Percentiles rank a stretch among this genome's conserved stretches.
Conservation (phyloP, 2,888 invertebrate genomes). For the Tetranychus truncatus region DNA sequence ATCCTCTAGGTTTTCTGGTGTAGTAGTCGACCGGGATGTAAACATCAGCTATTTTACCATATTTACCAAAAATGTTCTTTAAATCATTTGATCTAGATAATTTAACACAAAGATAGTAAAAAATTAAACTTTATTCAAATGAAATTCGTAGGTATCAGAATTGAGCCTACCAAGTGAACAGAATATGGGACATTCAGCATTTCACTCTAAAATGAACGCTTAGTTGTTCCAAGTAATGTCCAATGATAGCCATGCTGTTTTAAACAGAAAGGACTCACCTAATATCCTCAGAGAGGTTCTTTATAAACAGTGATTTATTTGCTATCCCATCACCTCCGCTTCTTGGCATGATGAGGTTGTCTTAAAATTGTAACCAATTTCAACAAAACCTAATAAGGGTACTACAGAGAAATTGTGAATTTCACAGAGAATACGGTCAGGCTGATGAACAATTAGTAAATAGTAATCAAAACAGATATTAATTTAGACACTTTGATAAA, state of each 20-base stretch:
- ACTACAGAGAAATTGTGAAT: no score
- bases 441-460: no score
- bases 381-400: not conserved
- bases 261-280: not conserved
- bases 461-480: no score
- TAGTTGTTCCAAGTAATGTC: not conserved
- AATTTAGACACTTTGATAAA: no score
- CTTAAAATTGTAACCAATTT: not conserved
- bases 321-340: conserved; percentile 2
- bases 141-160: no score
- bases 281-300: conserved; percentile 8
- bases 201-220: no score
- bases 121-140: no score
- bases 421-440: no score
- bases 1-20: conserved; percentile 35
- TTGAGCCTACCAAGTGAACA: not conserved
- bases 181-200: not conserved
- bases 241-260: not conserved
- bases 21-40: conserved; percentile 38
- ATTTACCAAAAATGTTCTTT: conserved; percentile 36
- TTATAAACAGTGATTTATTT: conserved; percentile 13
- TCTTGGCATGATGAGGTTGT: not conserved
- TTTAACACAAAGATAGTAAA: not conserved
- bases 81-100: conserved; percentile 35
- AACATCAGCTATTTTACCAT: conserved; percentile 37